Percentiles rank a stretch among this genome's conserved stretches.
phyloP scores from a whole-genome alignment of 2,797 vertebrate species.

The Pteropus rufus region DNA sequence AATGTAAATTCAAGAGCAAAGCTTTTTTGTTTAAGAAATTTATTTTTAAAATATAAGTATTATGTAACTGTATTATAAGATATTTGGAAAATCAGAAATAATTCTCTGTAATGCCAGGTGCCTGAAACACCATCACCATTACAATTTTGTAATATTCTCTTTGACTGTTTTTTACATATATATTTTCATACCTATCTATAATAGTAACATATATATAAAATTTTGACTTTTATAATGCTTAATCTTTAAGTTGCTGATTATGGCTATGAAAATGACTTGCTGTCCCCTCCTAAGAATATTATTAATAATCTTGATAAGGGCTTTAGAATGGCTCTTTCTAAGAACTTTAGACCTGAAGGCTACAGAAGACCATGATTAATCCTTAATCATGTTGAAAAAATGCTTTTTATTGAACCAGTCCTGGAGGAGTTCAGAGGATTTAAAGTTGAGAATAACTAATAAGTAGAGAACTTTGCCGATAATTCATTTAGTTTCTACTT shows the following conservation, averaged over 20 bases:
- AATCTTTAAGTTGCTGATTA: neutral
- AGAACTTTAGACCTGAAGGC: neutral
- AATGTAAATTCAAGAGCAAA: neutral
- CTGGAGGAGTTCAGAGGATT: neutral
- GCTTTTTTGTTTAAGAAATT: neutral
- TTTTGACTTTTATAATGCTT: neutral
- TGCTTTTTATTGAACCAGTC: neutral
- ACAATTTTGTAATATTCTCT: neutral
- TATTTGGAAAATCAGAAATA: neutral
- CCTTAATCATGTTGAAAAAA: neutral
- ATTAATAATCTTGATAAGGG: neutral
- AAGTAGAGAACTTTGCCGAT: neutral
- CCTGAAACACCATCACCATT: neutral
- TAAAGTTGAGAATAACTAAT: conserved; percentile 27
- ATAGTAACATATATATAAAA: neutral
- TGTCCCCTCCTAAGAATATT: neutral
- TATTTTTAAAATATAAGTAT: neutral
- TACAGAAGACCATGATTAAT: neutral
- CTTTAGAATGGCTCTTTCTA: neutral
- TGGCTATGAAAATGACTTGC: neutral
- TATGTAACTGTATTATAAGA: neutral
- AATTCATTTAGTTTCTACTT: neutral
- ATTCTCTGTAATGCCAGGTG: neutral
- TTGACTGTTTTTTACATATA: neutral
- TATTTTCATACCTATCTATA: neutral